Evolutionary conservation across 2,797 vertebrate genomes (phyloP).

Genomic region (Silurus aristotelis): DNA sequence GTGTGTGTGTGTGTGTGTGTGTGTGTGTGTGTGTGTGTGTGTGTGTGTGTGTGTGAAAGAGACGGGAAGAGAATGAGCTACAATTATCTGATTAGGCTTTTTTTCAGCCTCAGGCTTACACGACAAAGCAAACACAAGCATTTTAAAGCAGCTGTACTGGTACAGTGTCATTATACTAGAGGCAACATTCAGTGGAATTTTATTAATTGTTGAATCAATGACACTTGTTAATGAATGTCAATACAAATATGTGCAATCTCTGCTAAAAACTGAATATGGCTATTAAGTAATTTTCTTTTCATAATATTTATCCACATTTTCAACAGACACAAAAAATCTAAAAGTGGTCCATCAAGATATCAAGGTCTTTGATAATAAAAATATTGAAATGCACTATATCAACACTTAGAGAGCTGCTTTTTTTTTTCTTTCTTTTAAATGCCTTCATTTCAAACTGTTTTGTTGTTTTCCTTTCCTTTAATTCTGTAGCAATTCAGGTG

Average conservation of each 20-base stretch:
- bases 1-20: too few species aligned
- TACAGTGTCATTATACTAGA: slow-evolving; percentile 9
- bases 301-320: neutral
- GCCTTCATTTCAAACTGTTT: neutral
- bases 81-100: slow-evolving; percentile 14
- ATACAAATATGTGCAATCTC: neutral
- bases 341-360: neutral
- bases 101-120: slow-evolving; percentile 7
- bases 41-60: too few species aligned
- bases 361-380: neutral
- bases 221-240: slow-evolving; percentile 19
- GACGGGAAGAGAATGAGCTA: neutral
- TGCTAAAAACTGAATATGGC: neutral
- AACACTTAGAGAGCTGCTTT: neutral
- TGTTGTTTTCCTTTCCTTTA: neutral
- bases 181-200: neutral
- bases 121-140: slow-evolving; percentile 28
- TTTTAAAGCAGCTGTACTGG: slow-evolving; percentile 16
- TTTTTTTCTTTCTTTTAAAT: neutral
- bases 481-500: neutral
- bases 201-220: slow-evolving; percentile 31
- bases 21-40: too few species aligned
- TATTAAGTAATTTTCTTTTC: neutral
- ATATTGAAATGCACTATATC: neutral
- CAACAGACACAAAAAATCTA: neutral